Evolutionary conservation across 2,888 invertebrate species (phyloP).

Genomic region (Mechanitis messenoides): DNA sequence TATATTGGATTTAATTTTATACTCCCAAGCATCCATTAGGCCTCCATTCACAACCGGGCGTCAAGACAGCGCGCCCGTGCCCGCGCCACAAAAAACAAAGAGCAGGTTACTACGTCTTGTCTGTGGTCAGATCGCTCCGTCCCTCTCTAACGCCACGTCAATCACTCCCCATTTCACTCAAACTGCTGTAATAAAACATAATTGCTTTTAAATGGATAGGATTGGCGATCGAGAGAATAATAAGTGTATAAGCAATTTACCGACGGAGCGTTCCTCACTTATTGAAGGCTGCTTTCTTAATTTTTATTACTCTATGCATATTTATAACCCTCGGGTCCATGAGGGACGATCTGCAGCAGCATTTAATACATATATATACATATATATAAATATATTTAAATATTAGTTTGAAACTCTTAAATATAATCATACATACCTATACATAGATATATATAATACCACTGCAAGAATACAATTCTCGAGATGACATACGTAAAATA

Average conservation of each 20-base stretch:
- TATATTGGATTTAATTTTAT: slow-evolving; percentile 67
- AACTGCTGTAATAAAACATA: slow-evolving; percentile 65
- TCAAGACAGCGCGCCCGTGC: slow-evolving; percentile 51
- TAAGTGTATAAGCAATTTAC: slow-evolving; percentile 60
- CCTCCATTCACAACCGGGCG: slow-evolving; percentile 55
- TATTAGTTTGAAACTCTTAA: no score
- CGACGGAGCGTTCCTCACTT: slow-evolving; percentile 48
- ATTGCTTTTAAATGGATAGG: slow-evolving; percentile 74
- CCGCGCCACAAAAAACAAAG: slow-evolving; percentile 40
- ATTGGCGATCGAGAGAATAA: slow-evolving; percentile 65
- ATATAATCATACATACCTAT: no score
- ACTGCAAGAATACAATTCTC: no score
- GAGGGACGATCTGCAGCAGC: no score
- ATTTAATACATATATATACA: no score
- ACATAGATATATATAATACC: no score
- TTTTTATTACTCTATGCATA: slow-evolving; percentile 60
- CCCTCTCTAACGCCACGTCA: slow-evolving; percentile 41
- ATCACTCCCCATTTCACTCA: slow-evolving; percentile 44
- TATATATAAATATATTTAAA: no score
- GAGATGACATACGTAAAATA: no score
- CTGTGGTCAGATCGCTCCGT: slow-evolving; percentile 42
- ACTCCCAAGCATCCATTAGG: slow-evolving; percentile 62
- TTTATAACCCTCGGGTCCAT: slow-evolving; percentile 44
- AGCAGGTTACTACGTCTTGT: slow-evolving; percentile 43
- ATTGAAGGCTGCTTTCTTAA: slow-evolving; percentile 49